Base-by-base conservation (phyloP, 2,888 invertebrate genomes). In the Seira musarum region DNA sequence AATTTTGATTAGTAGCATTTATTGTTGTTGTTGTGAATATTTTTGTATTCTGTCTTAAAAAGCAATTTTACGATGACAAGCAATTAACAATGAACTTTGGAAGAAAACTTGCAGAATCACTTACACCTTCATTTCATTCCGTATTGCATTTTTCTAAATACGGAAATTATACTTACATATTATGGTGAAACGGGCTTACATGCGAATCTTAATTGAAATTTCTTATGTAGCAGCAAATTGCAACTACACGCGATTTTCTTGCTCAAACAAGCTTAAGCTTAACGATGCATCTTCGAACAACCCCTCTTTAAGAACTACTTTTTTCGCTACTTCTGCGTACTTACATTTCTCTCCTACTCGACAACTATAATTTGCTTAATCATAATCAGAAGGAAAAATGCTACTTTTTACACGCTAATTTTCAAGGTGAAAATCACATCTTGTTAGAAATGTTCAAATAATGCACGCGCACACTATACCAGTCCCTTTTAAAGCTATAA, bases 81-180 rank as follows among this genome's bases (percentile, higher is more conserved):
- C 64, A 69, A 69, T 76, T 76, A 69, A 69, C 25, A 13, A 19
- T 25, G 49, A 75, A 49, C 49, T 49, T 49, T n/a, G 13, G 49
- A 49, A 15, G 15, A 49, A 76, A 69, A 75, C 63, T 53, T 76
- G 76, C 53, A 64, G 49, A 69, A 63, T 76, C 76, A 76, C 76
- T 69, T 76, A 30, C 64, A 63, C 64, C 69, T 46, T 68, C 75
- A 2, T 24, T n/a, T n/a, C n/a, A n/a, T n/a, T 30, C 30, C 2
- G 8, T 2, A 30, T 30, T 30, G 30, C 30, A 30, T 30, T 64
- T 60, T 40, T 61, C 25, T 68, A 75, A 75, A 68, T 60, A n/a
- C 61, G 19, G 67, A 74, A 57, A 73, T 60, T 66, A 64, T 1
- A 15, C 46, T 19, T 61, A 21, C 21, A 40, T 17, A 10, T 3